Evolutionary conservation across 2,797 vertebrate genomes (phyloP).

Genomic region (Peromyscus attwateri): DNA sequence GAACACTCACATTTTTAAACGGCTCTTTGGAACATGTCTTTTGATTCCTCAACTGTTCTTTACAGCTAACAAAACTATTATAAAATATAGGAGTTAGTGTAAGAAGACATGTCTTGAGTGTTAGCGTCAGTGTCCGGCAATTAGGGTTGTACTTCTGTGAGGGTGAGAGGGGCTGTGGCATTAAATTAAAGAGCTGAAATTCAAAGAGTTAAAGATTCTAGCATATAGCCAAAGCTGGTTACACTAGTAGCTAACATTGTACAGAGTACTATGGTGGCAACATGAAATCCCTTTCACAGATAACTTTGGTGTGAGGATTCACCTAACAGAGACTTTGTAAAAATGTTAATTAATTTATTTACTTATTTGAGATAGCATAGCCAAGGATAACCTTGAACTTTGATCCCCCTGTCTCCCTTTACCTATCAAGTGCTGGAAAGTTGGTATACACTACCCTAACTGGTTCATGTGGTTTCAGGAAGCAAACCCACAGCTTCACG

Average conservation of each 20-base stretch:
- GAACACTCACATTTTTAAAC: constrained; percentile 41
- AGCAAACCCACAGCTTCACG: neutral
- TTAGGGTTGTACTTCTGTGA: neutral
- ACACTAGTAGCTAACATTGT: constrained; percentile 2
- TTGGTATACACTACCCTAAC: neutral
- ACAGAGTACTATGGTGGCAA: neutral
- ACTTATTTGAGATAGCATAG: neutral
- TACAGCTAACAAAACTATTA: constrained; percentile 31
- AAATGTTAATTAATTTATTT: neutral
- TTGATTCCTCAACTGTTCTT: constrained; percentile 45
- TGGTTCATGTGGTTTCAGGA: neutral
- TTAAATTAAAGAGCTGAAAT: constrained; percentile 41
- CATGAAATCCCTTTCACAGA: constrained; percentile 15
- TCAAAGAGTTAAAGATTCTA: constrained; percentile 52
- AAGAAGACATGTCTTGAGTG: constrained; percentile 41
- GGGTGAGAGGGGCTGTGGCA: neutral
- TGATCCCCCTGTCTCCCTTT: neutral
- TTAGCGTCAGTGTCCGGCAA: neutral
- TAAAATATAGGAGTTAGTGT: constrained; percentile 7
- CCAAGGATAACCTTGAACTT: neutral
- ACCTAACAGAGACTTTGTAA: neutral
- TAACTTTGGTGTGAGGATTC: neutral
- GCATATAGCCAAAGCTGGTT: neutral
- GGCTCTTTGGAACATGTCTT: constrained; percentile 39
- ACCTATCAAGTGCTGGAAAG: neutral